Conservation (phyloP, 2,797 vertebrate genomes). For the Trematomus bernacchii region DNA sequence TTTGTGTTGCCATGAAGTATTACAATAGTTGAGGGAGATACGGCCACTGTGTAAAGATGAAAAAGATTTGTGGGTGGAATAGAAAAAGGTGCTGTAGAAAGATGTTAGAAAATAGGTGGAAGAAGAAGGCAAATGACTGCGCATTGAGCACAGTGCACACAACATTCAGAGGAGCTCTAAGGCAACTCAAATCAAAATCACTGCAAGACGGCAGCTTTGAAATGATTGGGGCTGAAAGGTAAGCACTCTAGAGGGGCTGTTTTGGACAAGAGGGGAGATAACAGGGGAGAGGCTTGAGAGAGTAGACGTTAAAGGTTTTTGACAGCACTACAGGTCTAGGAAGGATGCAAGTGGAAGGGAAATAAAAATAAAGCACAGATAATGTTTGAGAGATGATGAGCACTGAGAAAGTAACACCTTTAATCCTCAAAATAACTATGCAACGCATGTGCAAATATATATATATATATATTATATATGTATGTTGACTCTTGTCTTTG, state of each 20-base stretch:
- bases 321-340: slow-evolving; percentile 59
- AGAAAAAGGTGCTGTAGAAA: slow-evolving; percentile 38
- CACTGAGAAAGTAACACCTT: slow-evolving; percentile 29
- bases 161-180: slow-evolving; percentile 54
- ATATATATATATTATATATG: neutral
- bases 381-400: slow-evolving; percentile 34
- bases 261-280: slow-evolving; percentile 69
- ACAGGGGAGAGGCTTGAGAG: slow-evolving; percentile 55
- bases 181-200: slow-evolving; percentile 71
- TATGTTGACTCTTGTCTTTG: neutral
- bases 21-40: slow-evolving; percentile 49
- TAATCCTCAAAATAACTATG: slow-evolving; percentile 26
- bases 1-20: slow-evolving; percentile 63
- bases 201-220: slow-evolving; percentile 59
- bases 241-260: slow-evolving; percentile 67
- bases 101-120: slow-evolving; percentile 34
- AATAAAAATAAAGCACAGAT: slow-evolving; percentile 46
- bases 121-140: slow-evolving; percentile 45
- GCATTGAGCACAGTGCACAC: slow-evolving; percentile 54
- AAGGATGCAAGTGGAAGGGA: slow-evolving; percentile 34
- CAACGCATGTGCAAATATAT: slow-evolving; percentile 23
- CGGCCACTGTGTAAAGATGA: slow-evolving; percentile 38
- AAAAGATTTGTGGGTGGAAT: slow-evolving; percentile 39
- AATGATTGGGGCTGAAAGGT: slow-evolving; percentile 75
- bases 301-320: slow-evolving; percentile 64